phyloP scores from a whole-genome alignment of 2,888 invertebrate genomes.

The Dendrolimus pini region DNA sequence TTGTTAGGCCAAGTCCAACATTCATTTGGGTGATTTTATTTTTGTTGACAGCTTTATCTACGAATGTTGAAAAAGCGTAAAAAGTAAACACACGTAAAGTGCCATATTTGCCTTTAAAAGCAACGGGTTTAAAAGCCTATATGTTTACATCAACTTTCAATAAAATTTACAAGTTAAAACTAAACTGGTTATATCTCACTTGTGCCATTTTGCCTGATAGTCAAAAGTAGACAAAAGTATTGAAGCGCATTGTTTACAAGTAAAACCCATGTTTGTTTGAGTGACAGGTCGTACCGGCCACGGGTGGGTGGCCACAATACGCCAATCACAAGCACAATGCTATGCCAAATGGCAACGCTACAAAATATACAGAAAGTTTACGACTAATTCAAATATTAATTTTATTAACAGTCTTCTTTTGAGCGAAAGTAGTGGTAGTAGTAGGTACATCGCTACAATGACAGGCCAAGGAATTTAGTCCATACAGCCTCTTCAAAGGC shows the following conservation, averaged over 20 bases:
- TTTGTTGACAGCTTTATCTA: too few relatives aligned
- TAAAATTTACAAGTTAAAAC: neutral
- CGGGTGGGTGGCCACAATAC: conserved; percentile 49
- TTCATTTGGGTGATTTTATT: too few relatives aligned
- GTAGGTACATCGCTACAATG: too few relatives aligned
- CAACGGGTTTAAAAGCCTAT: neutral
- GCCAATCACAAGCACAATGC: conserved; percentile 43
- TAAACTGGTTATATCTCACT: conserved; percentile 3
- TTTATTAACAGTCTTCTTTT: neutral
- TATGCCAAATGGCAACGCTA: conserved; percentile 32
- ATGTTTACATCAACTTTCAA: neutral
- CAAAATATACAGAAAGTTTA: conserved; percentile 6
- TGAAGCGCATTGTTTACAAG: conserved; percentile 53
- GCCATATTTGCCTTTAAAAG: too few relatives aligned
- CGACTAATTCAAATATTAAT: conserved; percentile 5
- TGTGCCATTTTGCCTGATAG: conserved; percentile 8
- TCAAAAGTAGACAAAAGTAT: conserved; percentile 33
- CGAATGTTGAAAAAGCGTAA: too few relatives aligned
- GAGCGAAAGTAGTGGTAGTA: too few relatives aligned
- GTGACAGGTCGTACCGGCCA: conserved; percentile 37
- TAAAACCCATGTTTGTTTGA: conserved; percentile 55
- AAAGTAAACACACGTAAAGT: too few relatives aligned
- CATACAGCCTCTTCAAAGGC: too few relatives aligned
- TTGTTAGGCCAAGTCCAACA: too few relatives aligned
- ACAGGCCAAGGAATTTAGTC: too few relatives aligned